A percentile compares a stretch with the other conserved stretches of the same genome.
Conservation (phyloP, 92 coral and sea anemone genomes). For the Porites evermanni region DNA sequence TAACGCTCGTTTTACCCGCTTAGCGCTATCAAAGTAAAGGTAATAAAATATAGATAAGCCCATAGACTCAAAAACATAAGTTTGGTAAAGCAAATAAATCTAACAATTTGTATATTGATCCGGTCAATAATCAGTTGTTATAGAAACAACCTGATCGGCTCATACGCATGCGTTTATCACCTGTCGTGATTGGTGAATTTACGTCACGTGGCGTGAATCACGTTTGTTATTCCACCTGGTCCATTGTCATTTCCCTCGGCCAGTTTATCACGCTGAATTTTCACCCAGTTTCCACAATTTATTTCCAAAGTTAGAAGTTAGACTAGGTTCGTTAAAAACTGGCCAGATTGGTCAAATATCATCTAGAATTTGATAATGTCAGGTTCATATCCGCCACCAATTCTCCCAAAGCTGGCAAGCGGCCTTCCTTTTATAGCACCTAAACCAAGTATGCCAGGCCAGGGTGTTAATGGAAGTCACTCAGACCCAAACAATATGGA, state of each 20-base stretch:
- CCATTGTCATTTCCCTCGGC: slow-evolving; percentile 86
- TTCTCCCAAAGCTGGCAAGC: slow-evolving; percentile 84
- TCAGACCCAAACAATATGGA: slow-evolving; percentile 43
- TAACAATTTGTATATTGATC: slow-evolving; percentile 12
- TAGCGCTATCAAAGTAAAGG: background rate
- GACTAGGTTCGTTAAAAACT: slow-evolving; percentile 77
- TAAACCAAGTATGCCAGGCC: slow-evolving; percentile 84
- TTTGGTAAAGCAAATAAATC: slow-evolving; percentile 14
- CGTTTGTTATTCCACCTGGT: slow-evolving; percentile 99
- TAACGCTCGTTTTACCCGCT: slow-evolving; percentile 29
- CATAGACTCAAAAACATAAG: background rate
- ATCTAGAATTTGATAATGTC: slow-evolving; percentile 91
- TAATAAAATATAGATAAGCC: background rate
- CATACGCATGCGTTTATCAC: slow-evolving; percentile 70
- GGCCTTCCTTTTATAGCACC: slow-evolving; percentile 80
- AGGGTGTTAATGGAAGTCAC: slow-evolving; percentile 69
- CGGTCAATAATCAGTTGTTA: slow-evolving; percentile 58
- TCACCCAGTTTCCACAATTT: slow-evolving; percentile 91
- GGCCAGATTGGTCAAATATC: slow-evolving; percentile 62
- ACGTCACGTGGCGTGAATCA: slow-evolving; percentile 86
- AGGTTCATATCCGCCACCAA: slow-evolving; percentile 84
- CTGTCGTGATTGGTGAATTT: slow-evolving; percentile 72
- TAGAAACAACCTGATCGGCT: slow-evolving; percentile 13
- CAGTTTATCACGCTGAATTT: slow-evolving; percentile 88
- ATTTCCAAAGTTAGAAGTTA: slow-evolving; percentile 92